Evolutionary conservation across 2,797 vertebrate species (phyloP).

Genomic region (Phrynocephalus vlangalii): DNA sequence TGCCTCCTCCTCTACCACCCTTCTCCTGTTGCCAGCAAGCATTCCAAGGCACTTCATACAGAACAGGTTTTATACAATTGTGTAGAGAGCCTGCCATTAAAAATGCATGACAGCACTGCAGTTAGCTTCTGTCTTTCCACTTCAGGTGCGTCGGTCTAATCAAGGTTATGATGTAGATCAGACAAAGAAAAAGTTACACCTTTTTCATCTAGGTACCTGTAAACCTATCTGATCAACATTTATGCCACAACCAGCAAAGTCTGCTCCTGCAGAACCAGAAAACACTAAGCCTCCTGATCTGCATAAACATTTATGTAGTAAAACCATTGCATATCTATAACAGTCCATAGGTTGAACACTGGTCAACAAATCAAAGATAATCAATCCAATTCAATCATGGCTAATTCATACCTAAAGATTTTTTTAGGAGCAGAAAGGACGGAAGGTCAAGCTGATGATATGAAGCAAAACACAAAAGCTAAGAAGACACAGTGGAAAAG

Average conservation of each 20-base stretch:
- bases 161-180: neutral
- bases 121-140: neutral
- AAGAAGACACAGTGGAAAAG: constrained; percentile 69
- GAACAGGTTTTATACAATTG: neutral
- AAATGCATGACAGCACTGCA: neutral
- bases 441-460: constrained; percentile 63
- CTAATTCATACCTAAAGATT: constrained; percentile 31
- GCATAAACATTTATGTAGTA: neutral
- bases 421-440: constrained; percentile 55
- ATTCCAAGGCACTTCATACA: neutral
- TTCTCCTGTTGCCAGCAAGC: neutral
- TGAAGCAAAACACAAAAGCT: constrained; percentile 74
- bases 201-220: neutral
- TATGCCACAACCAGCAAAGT: neutral
- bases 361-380: neutral
- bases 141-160: neutral
- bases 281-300: too few species aligned
- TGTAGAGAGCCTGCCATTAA: neutral
- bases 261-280: neutral
- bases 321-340: neutral
- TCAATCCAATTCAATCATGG: neutral
- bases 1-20: neutral
- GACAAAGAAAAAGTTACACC: neutral
- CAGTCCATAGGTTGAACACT: constrained; percentile 10
- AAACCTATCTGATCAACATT: neutral